Evolutionary conservation across 2,888 invertebrate species (phyloP).

Genomic region (Drymonia ruficornis): DNA sequence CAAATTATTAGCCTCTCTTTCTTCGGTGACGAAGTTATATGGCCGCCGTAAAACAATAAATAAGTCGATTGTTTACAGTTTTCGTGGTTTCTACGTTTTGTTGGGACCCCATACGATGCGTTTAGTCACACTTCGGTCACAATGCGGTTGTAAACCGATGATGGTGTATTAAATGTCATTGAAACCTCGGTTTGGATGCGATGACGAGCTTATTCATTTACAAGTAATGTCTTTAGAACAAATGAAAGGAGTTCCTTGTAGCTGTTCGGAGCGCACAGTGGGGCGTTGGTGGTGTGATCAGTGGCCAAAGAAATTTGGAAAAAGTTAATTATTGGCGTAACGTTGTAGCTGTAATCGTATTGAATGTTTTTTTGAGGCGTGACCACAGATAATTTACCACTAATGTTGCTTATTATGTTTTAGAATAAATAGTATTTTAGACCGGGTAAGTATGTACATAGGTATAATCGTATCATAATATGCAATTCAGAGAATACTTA

Average conservation of each 20-base stretch:
- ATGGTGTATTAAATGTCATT: slow-evolving; percentile 62
- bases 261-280: slow-evolving; percentile 46
- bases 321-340: slow-evolving; percentile 56
- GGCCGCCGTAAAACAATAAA: slow-evolving; percentile 81
- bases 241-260: slow-evolving; percentile 42
- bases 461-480: too few species aligned
- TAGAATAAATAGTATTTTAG: slow-evolving; percentile 13
- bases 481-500: background rate
- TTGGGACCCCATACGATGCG: slow-evolving; percentile 68
- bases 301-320: slow-evolving; percentile 43
- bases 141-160: slow-evolving; percentile 59
- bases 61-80: slow-evolving; percentile 74
- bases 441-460: background rate
- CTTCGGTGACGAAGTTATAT: slow-evolving; percentile 72
- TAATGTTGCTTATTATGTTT: slow-evolving; percentile 30
- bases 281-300: slow-evolving; percentile 53
- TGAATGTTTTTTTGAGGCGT: slow-evolving; percentile 28
- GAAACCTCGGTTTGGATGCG: slow-evolving; percentile 55
- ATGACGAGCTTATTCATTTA: slow-evolving; percentile 54
- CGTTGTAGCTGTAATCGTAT: slow-evolving; percentile 44
- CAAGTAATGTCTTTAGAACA: slow-evolving; percentile 58
- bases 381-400: slow-evolving; percentile 23
- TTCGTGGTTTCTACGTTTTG: slow-evolving; percentile 58
- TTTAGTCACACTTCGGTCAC: slow-evolving; percentile 57
- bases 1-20: slow-evolving; percentile 67